Evolutionary conservation across 2,888 invertebrate genomes (phyloP).

Genomic region (Patella pellucida): DNA sequence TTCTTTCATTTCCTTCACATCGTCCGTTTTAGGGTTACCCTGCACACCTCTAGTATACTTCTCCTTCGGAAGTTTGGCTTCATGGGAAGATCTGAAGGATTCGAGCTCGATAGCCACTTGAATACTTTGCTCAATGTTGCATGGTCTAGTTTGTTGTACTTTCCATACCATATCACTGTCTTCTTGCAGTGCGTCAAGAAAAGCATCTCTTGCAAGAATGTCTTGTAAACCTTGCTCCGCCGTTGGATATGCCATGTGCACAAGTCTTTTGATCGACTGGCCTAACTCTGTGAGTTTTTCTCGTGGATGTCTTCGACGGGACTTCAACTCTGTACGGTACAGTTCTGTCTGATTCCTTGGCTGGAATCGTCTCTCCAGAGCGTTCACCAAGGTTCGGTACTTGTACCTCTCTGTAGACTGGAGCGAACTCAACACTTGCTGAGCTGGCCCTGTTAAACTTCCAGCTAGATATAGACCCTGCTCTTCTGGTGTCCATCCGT

Average conservation of each 20-base stretch:
- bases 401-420: neutral
- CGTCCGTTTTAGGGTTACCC: neutral
- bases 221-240: constrained; percentile 5
- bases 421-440: neutral
- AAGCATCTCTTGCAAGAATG: constrained; percentile 12
- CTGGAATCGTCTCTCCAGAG: neutral
- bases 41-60: neutral
- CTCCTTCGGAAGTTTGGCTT: neutral
- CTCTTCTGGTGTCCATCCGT: neutral
- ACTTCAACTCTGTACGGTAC: neutral
- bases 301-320: neutral
- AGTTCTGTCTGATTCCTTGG: neutral
- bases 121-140: constrained; percentile 9
- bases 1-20: neutral
- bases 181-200: neutral
- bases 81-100: neutral
- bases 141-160: constrained; percentile 12
- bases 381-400: neutral
- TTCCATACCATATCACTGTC: neutral
- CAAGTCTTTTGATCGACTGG: neutral
- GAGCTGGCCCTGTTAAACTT: neutral
- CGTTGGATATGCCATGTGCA: neutral
- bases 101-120: constrained; percentile 1
- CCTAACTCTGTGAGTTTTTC: neutral
- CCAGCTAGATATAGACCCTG: neutral